phyloP scores from a whole-genome alignment of 1,140 invertebrate genomes.

The Drosophila lacertosa region DNA sequence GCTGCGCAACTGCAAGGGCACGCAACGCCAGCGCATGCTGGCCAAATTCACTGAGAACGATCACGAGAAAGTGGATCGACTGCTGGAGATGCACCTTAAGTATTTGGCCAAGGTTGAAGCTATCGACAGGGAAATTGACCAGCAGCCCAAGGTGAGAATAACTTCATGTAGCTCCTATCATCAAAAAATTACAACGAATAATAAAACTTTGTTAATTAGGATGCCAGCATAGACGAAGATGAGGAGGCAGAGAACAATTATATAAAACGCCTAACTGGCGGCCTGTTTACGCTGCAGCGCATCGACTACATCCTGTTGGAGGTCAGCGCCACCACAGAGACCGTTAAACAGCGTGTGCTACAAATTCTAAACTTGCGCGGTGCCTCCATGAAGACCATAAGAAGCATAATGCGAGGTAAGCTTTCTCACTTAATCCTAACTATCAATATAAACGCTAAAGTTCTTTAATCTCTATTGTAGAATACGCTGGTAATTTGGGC shows the following conservation, averaged over 20 bases:
- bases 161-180: not conserved
- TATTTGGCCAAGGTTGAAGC: constrained; percentile 97
- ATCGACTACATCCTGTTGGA: constrained; percentile 98
- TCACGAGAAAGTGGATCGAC: constrained; percentile 98
- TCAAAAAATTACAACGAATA: not conserved
- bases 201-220: constrained; percentile 23
- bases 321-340: constrained; percentile 91
- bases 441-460: no score
- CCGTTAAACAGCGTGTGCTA: constrained; percentile 94
- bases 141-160: constrained; percentile 83
- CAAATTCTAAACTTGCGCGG: constrained; percentile 95
- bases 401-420: constrained; percentile 95
- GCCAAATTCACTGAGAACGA: constrained; percentile 99
- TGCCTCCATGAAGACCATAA: constrained; percentile 96
- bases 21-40: constrained; percentile 94
- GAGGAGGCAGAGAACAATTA: constrained; percentile 94
- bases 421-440: not conserved
- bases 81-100: constrained; percentile 98
- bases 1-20: constrained; percentile 95
- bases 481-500: constrained; percentile 97
- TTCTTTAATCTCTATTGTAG: constrained; percentile 85
- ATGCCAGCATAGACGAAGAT: constrained; percentile 85
- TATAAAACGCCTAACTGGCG: constrained; percentile 94
- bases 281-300: constrained; percentile 97
- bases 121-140: constrained; percentile 91